Conservation (phyloP, 2,113 vertebrate genomes). For the Ophthalmotilapia sp. region DNA sequence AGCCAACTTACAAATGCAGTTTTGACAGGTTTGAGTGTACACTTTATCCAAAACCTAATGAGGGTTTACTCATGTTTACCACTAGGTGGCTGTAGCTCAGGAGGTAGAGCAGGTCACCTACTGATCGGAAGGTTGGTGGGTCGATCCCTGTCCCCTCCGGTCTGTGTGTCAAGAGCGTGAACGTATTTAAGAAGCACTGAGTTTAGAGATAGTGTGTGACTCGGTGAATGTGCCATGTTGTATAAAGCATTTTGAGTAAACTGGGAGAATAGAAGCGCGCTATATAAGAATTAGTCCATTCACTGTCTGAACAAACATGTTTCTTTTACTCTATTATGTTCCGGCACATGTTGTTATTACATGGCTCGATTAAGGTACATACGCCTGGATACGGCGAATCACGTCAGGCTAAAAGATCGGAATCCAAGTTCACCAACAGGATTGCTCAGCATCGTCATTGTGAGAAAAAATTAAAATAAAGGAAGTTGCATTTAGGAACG, state of each 20-base stretch:
- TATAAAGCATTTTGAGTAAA: not conserved
- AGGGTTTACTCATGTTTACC: not conserved
- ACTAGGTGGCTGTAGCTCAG: not conserved
- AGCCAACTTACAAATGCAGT: not conserved
- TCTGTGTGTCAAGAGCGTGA: rapidly evolving
- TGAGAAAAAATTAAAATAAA: no score
- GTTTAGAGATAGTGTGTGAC: not conserved
- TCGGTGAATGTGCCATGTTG: rapidly evolving
- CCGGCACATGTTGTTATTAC: not conserved
- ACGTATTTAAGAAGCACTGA: not conserved
- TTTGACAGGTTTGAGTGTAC: rapidly evolving
- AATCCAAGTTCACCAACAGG: no score
- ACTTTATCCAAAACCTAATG: rapidly evolving
- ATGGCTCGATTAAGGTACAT: not conserved
- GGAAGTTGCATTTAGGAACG: no score
- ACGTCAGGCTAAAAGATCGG: no score
- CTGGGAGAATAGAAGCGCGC: rapidly evolving
- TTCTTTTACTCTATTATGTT: not conserved
- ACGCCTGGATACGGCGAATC: rapidly evolving
- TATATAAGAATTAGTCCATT: rapidly evolving
- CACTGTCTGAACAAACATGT: not conserved
- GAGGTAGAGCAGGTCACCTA: not conserved
- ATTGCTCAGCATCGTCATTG: no score
- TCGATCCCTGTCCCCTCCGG: rapidly evolving
- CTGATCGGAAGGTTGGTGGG: not conserved